Base-by-base conservation (phyloP, 2,888 invertebrate species). In the Sinhomidia bicolor region DNA sequence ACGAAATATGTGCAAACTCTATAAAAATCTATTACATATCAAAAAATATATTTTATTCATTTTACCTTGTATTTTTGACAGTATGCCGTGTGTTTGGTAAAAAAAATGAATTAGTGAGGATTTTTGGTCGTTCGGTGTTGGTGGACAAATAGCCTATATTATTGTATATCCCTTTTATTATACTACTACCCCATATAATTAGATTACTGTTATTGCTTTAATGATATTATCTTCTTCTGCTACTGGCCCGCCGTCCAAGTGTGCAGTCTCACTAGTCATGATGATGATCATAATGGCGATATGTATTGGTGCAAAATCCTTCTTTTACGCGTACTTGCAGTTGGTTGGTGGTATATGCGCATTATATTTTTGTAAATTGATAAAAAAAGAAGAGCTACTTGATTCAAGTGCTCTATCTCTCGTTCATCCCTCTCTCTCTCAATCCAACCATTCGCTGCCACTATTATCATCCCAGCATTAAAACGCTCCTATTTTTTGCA, bases 171-270 rank as follows among this genome's bases (percentile, higher is more conserved):
- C n/a, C n/a, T n/a, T n/a, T n/a, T n/a, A n/a, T n/a, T n/a, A n/a
- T n/a, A n/a, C 9, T 60, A 26, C 60, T 60, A 65, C 62, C 32
- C 32, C 29, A n/a, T 65, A 29, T 65, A 65, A 65, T 65, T 65
- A 32, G 62, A 65, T 65, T 65, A 65, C 32, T 12, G 62, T n/a
- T 65, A 65, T 65, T 65, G 14, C 62, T 65, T 32, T 65, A 65
- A 65, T 65, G 32, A 65, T 65, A 65, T 29, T 65, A n/a, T n/a
- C n/a, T n/a, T n/a, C n/a, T n/a, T n/a, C n/a, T 65, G 32, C n/a
- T 14, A n/a, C 29, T 65, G 62, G 62, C 14, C 32, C 32, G 32
- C n/a, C n/a, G n/a, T 65, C 7, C 62, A 65, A 65, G 14, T 65
- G 32, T 65, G 29, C 32, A 32, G 5, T 14, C 32, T 60, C 60